Evolutionary conservation across 92 coral and sea anemone species (phyloP).

Genomic region (Palythoa grandis): DNA sequence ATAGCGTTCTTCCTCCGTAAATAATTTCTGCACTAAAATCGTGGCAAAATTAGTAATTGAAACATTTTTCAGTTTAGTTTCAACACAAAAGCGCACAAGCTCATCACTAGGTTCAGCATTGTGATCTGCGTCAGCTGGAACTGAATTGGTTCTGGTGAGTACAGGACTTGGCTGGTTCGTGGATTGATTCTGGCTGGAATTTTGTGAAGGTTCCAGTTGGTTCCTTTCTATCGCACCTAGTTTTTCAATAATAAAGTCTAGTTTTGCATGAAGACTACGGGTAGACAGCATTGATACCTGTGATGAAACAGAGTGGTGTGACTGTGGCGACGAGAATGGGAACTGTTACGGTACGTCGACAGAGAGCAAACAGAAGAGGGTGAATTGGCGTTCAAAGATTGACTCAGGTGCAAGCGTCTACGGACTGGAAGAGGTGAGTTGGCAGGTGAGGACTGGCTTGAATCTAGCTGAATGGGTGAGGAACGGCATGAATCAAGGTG

Average conservation of each 20-base stretch:
- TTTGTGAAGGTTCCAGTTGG: constrained; percentile 2
- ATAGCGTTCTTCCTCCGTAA: constrained; percentile 13
- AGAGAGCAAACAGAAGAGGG: constrained; percentile 1
- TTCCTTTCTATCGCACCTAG: constrained; percentile 1
- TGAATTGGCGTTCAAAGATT: background rate
- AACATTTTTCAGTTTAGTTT: background rate
- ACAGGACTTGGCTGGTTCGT: constrained; percentile 13
- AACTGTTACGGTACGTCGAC: background rate
- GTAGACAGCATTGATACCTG: background rate
- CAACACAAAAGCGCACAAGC: background rate
- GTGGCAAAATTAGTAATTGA: constrained; percentile 30
- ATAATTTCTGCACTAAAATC: constrained; percentile 3
- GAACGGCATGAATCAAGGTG: background rate
- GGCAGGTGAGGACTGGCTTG: constrained; percentile 8
- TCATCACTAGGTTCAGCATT: background rate
- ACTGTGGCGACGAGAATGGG: constrained; percentile 8
- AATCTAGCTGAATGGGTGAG: background rate
- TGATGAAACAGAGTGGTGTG: constrained; percentile 4
- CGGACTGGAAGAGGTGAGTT: background rate
- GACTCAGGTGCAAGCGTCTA: constrained; percentile 2
- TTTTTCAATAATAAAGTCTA: constrained; percentile 4
- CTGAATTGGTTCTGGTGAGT: constrained; percentile 2
- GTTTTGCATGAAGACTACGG: background rate
- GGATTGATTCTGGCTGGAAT: constrained; percentile 3
- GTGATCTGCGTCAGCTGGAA: background rate